phyloP scores from a whole-genome alignment of 2,888 invertebrate species.

The Hypsopygia costalis region DNA sequence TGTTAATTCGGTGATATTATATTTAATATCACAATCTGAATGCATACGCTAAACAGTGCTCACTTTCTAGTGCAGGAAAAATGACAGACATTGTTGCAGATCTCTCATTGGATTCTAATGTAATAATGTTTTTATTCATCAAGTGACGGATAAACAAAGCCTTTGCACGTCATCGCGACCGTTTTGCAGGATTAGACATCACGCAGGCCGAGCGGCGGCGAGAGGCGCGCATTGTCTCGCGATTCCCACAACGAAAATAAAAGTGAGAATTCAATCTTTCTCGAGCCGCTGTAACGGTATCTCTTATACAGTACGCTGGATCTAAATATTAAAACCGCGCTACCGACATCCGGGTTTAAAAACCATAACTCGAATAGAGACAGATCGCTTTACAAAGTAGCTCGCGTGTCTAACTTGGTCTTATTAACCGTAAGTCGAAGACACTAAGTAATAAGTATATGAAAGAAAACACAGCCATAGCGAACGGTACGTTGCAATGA shows the following conservation, averaged over 20 bases:
- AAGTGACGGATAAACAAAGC: neutral
- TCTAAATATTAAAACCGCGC: slow-evolving; percentile 58
- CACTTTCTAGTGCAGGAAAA: neutral
- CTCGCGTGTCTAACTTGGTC: slow-evolving; percentile 32
- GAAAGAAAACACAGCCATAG: slow-evolving; percentile 23
- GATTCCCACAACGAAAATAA: slow-evolving; percentile 64
- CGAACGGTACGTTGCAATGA: slow-evolving; percentile 46
- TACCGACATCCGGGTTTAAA: slow-evolving; percentile 57
- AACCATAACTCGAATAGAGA: slow-evolving; percentile 46
- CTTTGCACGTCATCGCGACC: slow-evolving; percentile 11
- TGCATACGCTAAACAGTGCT: neutral
- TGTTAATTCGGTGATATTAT: neutral
- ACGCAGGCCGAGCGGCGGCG: slow-evolving; percentile 18
- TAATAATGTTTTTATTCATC: neutral
- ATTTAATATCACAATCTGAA: neutral
- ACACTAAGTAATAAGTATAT: slow-evolving; percentile 12
- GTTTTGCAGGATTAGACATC: slow-evolving; percentile 31
- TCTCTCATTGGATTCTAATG: slow-evolving; percentile 5
- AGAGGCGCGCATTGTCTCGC: slow-evolving; percentile 34
- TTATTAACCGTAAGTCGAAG: slow-evolving; percentile 17
- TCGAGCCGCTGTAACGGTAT: slow-evolving; percentile 50
- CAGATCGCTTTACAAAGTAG: slow-evolving; percentile 40
- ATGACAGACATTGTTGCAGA: neutral
- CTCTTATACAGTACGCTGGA: slow-evolving; percentile 51
- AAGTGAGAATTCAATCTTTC: slow-evolving; percentile 67